Evolutionary conservation across 2,113 vertebrate genomes (phyloP), one percentile per base, ranked within the genome.

Genomic region (Camarhynchus parvulus): DNA sequence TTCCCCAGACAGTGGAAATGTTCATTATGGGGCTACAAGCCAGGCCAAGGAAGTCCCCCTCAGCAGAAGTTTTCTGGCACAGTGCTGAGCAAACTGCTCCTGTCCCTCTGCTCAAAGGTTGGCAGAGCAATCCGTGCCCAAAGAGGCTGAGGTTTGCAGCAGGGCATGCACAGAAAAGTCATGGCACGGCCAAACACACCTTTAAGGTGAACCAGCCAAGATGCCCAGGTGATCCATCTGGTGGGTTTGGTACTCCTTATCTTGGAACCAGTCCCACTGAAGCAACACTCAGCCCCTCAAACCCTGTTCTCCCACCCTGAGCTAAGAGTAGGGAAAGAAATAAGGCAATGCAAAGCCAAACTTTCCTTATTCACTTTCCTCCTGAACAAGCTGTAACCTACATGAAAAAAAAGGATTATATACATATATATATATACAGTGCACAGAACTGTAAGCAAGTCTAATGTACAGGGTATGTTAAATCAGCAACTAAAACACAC

Each of bases 241-340:
- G 27, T 31, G 17, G n/a, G n/a, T 58, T 58, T 88, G 30, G 35
- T 66, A 62, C 10, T 61, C 53, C 39, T 52, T 46, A 8, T 37
- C 69, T 46, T 72, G 24, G 61, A 67, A 82, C 44, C 33, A 64
- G n/a, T 22, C 41, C 21, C 53, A 52, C 3, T 56, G 67, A 33
- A 92, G 31, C 15, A 79, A 55, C 4, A n/a, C 4, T 73, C 53
- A n/a, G 28, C 4, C 50, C n/a, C 41, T 68, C n/a, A 19, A 77
- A 63, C 3, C 15, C 30, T 0, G 0, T 2, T 23, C 31, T 62
- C 33, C 15, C 37, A 47, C 7, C 28, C 30, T 2, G 1, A 27
- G 20, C 30, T 31, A 52, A 64, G 15, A 64, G 41, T 23, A 90
- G 27, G 30, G 18, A 74, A 78, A 58, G n/a, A 78, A 27, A 37